Evolutionary conservation across 2,888 invertebrate genomes (phyloP), one percentile per base, ranked within the genome.

Genomic region (Miltochrista miniata): DNA sequence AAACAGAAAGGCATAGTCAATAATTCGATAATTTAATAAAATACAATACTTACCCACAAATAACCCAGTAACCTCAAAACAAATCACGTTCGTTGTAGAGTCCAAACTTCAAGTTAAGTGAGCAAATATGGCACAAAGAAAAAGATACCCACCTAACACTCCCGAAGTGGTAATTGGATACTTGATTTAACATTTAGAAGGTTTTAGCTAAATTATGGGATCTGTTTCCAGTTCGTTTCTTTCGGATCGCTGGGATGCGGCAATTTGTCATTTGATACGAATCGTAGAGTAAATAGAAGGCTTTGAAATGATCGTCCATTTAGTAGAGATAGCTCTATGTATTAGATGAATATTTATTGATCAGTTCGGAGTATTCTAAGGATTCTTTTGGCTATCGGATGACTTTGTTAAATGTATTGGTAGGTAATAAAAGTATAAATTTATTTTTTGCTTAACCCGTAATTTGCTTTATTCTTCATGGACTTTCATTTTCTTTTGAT

Each of bases 241-340:
- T 15, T 24, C 13, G 36, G 24, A 24, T 38, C 15, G 18, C 13
- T 43, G 42, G 18, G 37, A 48, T 37, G 48, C 37, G 48, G 15
- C 42, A 48, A 37, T 48, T 48, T 42, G 37, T 48, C 48, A 48
- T 48, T 29, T 37, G 48, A 43, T 38, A 35, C 37, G 33, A 38
- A 24, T 33, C 33, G 24, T 11, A 33, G 36, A 36, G 37, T 36
- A 42, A 48, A 33, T 42, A 15, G 13, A 31, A 36, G 31, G 31
- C 37, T 37, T 36, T 48, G 36, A 42, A 31, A 37, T 30, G 43
- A 48, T 38, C 13, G 36, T 36, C 43, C 43, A 43, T 43, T 38
- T 31, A 37, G 38, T 18, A 31, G 11, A 10, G 33, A 24, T 37
- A 31, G 24, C 18, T 15, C 41, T 30, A 30, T 15, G 18, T 33